These are phyloP conservation scores for Thaleichthys pacificus DNA, from an alignment of 2,797 vertebrate genomes.

Conservation along the genomic window DNA sequence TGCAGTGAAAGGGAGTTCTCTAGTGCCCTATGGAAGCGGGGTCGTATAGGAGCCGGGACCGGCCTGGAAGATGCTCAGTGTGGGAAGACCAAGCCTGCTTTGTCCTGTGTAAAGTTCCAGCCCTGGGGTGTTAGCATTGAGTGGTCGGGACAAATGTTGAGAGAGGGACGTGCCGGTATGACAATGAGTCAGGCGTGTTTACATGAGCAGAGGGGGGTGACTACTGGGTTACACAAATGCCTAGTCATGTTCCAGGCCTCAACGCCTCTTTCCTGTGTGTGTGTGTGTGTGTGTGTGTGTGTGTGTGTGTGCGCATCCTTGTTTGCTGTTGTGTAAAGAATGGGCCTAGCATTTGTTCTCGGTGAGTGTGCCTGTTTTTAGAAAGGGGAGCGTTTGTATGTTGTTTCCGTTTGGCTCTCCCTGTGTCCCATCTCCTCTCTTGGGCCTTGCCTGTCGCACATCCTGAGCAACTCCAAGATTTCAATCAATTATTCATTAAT, in stretches of 20 bases:
- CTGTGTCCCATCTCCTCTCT: constrained; percentile 13
- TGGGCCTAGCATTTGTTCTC: background rate
- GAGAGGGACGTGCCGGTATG: constrained; percentile 11
- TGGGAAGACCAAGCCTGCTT: constrained; percentile 21
- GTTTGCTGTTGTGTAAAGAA: too few species aligned
- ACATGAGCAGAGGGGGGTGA: constrained; percentile 18
- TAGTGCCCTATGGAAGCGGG: constrained; percentile 27
- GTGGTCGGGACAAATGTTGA: constrained; percentile 46
- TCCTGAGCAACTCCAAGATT: constrained; percentile 34
- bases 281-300: background rate
- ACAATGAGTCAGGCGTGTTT: constrained; percentile 49
- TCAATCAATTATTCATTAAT: constrained; percentile 52
- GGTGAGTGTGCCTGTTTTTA: background rate
- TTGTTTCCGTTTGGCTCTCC: background rate
- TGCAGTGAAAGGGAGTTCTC: constrained; percentile 13
- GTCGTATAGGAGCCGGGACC: constrained; percentile 25
- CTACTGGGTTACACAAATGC: constrained; percentile 36
- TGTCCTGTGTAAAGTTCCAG: constrained; percentile 67
- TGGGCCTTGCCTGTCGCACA: background rate
- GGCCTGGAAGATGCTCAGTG: constrained; percentile 56
- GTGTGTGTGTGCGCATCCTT: background rate
- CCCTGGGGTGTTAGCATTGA: constrained; percentile 24
- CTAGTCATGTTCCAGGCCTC: constrained; percentile 15
- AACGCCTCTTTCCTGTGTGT: background rate
- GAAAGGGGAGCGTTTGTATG: background rate